A percentile compares a stretch with the other conserved stretches of the same genome.
phyloP scores from a whole-genome alignment of 2,888 invertebrate species.

The Meteorus colon region DNA sequence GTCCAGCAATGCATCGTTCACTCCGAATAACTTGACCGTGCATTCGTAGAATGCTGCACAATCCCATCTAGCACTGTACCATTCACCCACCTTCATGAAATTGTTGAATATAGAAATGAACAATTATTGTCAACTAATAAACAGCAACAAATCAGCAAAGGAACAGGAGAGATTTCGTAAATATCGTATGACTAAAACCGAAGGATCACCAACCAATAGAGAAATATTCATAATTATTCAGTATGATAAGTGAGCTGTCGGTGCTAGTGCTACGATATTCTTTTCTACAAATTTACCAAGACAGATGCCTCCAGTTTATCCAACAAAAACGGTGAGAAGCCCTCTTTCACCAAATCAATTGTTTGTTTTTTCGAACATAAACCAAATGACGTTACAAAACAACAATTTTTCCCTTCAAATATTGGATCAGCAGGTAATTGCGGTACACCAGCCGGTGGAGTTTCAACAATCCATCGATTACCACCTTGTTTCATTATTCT shows the following conservation, averaged over 20 bases:
- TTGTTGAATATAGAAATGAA: neutral
- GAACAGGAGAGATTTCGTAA: no score
- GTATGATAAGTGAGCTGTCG: neutral
- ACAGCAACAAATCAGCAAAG: no score
- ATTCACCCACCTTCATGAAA: conserved; percentile 53
- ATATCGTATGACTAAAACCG: no score
- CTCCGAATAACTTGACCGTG: conserved; percentile 52
- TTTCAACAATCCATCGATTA: conserved; percentile 74
- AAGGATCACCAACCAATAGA: neutral
- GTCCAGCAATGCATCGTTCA: conserved; percentile 50
- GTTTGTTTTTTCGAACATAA: conserved; percentile 74
- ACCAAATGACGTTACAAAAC: conserved; percentile 76
- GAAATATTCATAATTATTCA: neutral
- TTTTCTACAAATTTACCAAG: conserved; percentile 58
- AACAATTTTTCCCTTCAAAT: conserved; percentile 71
- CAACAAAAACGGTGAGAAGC: conserved; percentile 71
- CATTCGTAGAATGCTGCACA: conserved; percentile 63
- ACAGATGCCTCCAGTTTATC: conserved; percentile 75
- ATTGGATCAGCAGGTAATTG: conserved; percentile 71
- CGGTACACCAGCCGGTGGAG: conserved; percentile 73
- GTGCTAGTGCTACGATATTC: no score
- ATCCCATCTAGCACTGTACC: conserved; percentile 64
- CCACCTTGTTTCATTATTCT: conserved; percentile 69
- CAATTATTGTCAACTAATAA: neutral
- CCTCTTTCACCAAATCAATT: conserved; percentile 71